Percentiles rank a stretch among this genome's conserved stretches.
These are phyloP conservation scores for Stichodactyla mertensii DNA, from an alignment of 64 coral and sea anemone genomes.

Conservation along the genomic window DNA sequence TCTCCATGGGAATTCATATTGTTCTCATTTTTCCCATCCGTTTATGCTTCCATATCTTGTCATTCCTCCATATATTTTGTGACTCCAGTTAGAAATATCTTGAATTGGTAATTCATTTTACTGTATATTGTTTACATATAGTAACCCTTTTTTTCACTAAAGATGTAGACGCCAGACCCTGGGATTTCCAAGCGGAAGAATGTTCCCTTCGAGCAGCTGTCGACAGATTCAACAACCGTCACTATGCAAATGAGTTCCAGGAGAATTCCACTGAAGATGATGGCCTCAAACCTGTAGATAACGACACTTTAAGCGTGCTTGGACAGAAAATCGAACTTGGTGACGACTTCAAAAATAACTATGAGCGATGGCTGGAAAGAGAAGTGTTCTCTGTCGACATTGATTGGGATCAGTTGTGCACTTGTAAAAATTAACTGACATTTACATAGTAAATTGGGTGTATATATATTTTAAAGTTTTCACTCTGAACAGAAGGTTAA, in stretches of 20 bases:
- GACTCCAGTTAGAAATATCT: too few relatives aligned
- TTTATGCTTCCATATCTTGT: too few relatives aligned
- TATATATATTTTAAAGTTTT: too few relatives aligned
- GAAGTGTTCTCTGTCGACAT: conserved; percentile 89
- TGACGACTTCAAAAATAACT: conserved; percentile 90
- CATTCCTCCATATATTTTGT: too few relatives aligned
- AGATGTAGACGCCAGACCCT: conserved; percentile 94
- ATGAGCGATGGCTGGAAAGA: conserved; percentile 94
- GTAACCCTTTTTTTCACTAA: background rate
- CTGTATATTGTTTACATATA: background rate
- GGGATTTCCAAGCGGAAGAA: conserved; percentile 98
- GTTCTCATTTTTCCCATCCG: too few relatives aligned
- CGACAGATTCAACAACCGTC: conserved; percentile 87
- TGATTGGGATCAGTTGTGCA: conserved; percentile 97
- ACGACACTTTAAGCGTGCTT: conserved; percentile 76
- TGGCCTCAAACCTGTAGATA: conserved; percentile 67
- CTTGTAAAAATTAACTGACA: conserved; percentile 22
- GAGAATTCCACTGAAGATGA: conserved; percentile 49
- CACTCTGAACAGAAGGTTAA: too few relatives aligned
- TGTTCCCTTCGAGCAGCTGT: conserved; percentile 75
- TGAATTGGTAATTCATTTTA: too few relatives aligned
- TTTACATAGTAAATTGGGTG: too few relatives aligned
- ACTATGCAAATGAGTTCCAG: conserved; percentile 57
- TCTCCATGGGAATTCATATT: too few relatives aligned
- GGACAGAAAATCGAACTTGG: conserved; percentile 72